These are phyloP conservation scores for Platichthys flesus DNA, from an alignment of 2,113 vertebrate species.

Conservation along the genomic window DNA sequence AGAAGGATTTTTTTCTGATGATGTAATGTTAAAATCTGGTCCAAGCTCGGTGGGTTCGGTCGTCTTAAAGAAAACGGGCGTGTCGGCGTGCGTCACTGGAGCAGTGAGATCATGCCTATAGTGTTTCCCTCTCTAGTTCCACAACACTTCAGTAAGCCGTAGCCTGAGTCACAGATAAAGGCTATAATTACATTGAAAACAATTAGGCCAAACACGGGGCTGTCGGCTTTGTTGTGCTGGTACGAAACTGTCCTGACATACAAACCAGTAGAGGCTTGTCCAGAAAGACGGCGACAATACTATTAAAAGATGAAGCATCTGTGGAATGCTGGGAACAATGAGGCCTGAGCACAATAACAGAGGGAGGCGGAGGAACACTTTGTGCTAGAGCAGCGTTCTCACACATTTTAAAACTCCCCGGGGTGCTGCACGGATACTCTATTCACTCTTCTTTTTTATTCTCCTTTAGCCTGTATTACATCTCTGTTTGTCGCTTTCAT, in stretches of 20 bases:
- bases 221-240: constrained; percentile 5
- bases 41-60: constrained; percentile 23
- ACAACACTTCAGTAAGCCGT: not conserved
- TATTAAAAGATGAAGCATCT: constrained; percentile 31
- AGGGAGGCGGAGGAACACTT: constrained; percentile 31
- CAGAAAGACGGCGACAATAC: constrained; percentile 16
- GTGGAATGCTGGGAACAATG: constrained; percentile 58
- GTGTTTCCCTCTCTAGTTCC: constrained; percentile 8
- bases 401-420: constrained; percentile 33
- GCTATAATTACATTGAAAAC: constrained; percentile 26
- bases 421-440: constrained; percentile 20
- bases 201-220: not conserved
- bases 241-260: constrained; percentile 5
- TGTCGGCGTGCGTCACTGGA: constrained; percentile 49
- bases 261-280: not conserved
- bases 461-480: not conserved
- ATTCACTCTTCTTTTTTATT: constrained; percentile 1
- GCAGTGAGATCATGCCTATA: constrained; percentile 5
- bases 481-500: constrained; percentile 18
- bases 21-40: constrained; percentile 26
- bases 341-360: constrained; percentile 42
- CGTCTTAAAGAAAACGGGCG: constrained; percentile 30
- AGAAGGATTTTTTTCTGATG: constrained; percentile 20
- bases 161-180: constrained; percentile 45
- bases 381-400: constrained; percentile 39